phyloP scores from a whole-genome alignment of 2,113 vertebrate species.

The Charadrius vociferus region DNA sequence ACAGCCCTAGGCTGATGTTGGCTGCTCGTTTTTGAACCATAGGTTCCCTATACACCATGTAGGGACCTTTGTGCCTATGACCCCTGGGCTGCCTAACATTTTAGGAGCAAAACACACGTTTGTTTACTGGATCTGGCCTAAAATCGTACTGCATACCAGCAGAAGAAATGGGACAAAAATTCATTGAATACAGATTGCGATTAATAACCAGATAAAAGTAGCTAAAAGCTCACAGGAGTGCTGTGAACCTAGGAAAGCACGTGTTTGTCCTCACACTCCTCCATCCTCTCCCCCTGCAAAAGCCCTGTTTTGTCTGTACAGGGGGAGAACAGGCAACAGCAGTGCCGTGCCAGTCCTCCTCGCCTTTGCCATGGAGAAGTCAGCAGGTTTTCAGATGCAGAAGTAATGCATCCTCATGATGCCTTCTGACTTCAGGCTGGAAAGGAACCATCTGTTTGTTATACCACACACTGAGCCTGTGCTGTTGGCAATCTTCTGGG shows the following conservation, averaged over 20 bases:
- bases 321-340: not conserved
- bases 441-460: slow-evolving; percentile 7
- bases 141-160: not conserved
- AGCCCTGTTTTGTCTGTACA: not conserved
- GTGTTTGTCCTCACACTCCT: not conserved
- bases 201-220: not conserved
- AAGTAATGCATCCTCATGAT: not conserved
- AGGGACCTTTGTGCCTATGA: not conserved
- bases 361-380: not conserved
- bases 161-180: not conserved
- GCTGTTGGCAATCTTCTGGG: slow-evolving; percentile 5
- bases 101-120: not conserved
- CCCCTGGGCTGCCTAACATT: not conserved
- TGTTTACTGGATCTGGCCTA: not conserved
- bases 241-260: not conserved
- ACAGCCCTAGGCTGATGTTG: not conserved
- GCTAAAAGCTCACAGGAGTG: not conserved
- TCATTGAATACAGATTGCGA: not conserved
- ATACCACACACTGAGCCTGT: not conserved
- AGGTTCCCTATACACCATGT: not conserved
- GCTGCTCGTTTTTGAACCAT: not conserved
- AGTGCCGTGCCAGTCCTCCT: not conserved
- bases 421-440: slow-evolving; percentile 9
- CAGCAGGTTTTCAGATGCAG: not conserved
- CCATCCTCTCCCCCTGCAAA: not conserved